These are phyloP conservation scores for Calyptommatus sinebrachiatus DNA, from an alignment of 2,113 vertebrate genomes.

Conservation along the genomic window DNA sequence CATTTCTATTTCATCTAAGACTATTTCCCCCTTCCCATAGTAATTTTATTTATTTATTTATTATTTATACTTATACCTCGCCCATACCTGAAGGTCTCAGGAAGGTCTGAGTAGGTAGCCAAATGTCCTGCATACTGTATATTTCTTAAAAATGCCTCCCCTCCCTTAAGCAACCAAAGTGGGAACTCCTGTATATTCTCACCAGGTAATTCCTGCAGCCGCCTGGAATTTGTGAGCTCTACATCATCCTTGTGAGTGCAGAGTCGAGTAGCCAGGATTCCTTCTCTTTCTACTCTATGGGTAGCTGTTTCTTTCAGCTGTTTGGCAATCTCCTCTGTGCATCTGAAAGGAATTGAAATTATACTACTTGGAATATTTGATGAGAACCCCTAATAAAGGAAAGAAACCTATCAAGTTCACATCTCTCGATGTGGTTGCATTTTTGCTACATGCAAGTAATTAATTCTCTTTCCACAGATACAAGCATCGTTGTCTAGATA, in stretches of 20 bases:
- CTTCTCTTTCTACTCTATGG: conserved; percentile 84
- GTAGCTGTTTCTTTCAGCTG: conserved; percentile 77
- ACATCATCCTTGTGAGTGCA: conserved; percentile 97
- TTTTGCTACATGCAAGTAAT: not conserved
- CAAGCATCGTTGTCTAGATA: not conserved
- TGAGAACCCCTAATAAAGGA: fast-evolving
- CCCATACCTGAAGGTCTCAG: no score
- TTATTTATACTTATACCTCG: not conserved
- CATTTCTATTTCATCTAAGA: no score
- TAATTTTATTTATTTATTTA: not conserved
- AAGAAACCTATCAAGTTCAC: not conserved
- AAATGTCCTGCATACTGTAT: no score
- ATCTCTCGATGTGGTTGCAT: not conserved
- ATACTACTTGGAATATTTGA: not conserved
- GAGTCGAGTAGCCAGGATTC: conserved; percentile 91
- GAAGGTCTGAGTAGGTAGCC: no score
- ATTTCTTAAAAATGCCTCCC: no score
- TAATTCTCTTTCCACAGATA: not conserved
- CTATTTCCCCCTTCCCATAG: not conserved
- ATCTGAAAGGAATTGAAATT: conserved; percentile 69
- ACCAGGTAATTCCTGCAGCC: conserved; percentile 87
- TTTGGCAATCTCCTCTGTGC: conserved; percentile 84
- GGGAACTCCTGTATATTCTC: not conserved
- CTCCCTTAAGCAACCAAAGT: no score
- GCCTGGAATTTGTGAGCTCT: conserved; percentile 85